phyloP scores from a whole-genome alignment of 2,113 vertebrate genomes.

The Xiphias gladius region DNA sequence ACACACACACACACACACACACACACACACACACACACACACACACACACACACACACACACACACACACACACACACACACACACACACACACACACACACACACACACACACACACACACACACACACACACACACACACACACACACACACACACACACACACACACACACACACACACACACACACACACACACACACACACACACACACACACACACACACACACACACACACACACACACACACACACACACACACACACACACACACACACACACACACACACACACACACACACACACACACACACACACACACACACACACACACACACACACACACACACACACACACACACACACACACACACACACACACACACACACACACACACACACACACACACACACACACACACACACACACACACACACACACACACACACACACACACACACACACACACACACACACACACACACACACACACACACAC shows the following conservation, averaged over 20 bases:
- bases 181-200: conserved; percentile 21
- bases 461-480: conserved; percentile 32
- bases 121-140: conserved; percentile 22
- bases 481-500: not conserved
- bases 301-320: conserved; percentile 26
- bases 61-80: conserved; percentile 6
- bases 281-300: conserved; percentile 6
- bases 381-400: conserved; percentile 4
- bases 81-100: conserved; percentile 26
- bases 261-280: not conserved
- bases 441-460: conserved; percentile 9
- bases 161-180: conserved; percentile 4
- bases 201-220: conserved; percentile 9
- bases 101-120: conserved; percentile 15
- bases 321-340: conserved; percentile 15
- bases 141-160: conserved; percentile 14
- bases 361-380: conserved; percentile 14
- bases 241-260: conserved; percentile 32
- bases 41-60: not conserved
- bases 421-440: conserved; percentile 9
- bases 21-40: conserved; percentile 32
- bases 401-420: conserved; percentile 21
- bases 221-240: conserved; percentile 9
- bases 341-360: conserved; percentile 22
- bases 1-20: conserved; percentile 9